Evolutionary conservation across 2,797 vertebrate species (phyloP).

Genomic region (Salmo trutta): DNA sequence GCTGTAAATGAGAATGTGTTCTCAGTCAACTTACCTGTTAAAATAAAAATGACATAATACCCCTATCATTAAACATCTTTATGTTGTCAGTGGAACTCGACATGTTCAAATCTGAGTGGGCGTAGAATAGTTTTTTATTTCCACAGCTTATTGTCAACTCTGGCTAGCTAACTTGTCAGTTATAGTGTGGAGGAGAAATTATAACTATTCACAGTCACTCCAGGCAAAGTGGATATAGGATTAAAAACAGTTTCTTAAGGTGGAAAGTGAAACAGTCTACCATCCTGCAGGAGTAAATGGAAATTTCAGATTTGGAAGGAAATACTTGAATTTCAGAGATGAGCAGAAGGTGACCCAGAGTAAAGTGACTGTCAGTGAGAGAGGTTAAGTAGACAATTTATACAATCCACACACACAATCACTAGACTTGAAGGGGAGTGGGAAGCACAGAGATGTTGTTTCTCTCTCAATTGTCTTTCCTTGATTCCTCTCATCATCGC

Average conservation of each 20-base stretch:
- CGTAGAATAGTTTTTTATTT: not conserved
- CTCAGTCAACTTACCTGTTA: too few relatives aligned
- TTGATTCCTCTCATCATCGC: not conserved
- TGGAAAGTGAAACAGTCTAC: not conserved
- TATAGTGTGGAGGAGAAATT: not conserved
- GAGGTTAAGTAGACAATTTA: constrained; percentile 4
- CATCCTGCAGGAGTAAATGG: not conserved
- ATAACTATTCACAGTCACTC: not conserved
- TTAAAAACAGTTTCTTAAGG: not conserved
- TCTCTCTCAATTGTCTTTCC: not conserved
- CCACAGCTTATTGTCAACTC: not conserved
- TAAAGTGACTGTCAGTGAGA: constrained; percentile 21
- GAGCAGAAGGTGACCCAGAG: constrained; percentile 2
- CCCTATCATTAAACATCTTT: not conserved
- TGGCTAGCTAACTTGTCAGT: not conserved
- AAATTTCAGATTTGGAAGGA: constrained; percentile 4
- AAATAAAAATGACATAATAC: not conserved
- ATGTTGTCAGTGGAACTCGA: not conserved
- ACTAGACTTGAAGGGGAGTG: constrained; percentile 25
- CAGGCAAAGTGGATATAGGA: not conserved
- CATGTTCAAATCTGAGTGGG: not conserved
- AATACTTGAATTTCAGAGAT: not conserved
- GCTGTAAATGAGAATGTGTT: too few relatives aligned
- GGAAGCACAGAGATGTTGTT: constrained; percentile 8
- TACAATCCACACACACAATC: constrained; percentile 20